phyloP scores from a whole-genome alignment of 1,140 invertebrate genomes.

The Venturia canescens region DNA sequence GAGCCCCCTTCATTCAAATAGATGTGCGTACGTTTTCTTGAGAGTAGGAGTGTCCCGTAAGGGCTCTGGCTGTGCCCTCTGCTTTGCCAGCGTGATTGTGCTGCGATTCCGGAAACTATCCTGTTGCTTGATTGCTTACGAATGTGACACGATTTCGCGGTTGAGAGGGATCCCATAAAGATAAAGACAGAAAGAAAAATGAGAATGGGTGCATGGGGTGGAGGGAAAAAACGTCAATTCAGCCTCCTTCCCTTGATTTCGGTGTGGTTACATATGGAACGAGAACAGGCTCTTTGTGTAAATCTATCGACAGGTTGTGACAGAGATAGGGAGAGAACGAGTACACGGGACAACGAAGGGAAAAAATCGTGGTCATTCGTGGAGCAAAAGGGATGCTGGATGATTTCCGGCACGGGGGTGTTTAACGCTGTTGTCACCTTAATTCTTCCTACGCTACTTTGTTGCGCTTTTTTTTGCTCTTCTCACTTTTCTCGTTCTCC shows the following conservation, averaged over 20 bases:
- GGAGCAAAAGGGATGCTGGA: slow-evolving; percentile 14
- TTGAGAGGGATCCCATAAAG: slow-evolving; percentile 29
- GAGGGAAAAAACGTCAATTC: slow-evolving; percentile 34
- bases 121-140: slow-evolving; percentile 60
- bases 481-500: not conserved
- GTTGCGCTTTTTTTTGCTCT: not conserved
- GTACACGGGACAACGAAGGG: not conserved
- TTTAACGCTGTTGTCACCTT: not conserved
- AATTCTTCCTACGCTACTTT: not conserved
- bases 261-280: slow-evolving; percentile 1
- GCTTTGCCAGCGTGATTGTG: not conserved
- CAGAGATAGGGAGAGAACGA: slow-evolving; percentile 8
- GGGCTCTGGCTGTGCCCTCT: slow-evolving; percentile 2
- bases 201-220: not conserved
- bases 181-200: slow-evolving; percentile 17
- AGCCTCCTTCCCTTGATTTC: slow-evolving; percentile 8
- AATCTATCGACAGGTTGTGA: slow-evolving; percentile 54
- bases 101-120: slow-evolving; percentile 44
- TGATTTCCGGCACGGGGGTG: slow-evolving; percentile 2
- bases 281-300: slow-evolving; percentile 8
- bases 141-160: slow-evolving; percentile 62
- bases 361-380: slow-evolving; percentile 32
- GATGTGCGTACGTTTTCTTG: not conserved
- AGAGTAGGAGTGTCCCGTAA: not conserved
- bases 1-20: not conserved